Base-by-base conservation (phyloP, 2,888 invertebrate species). In the Scaeva pyrastri region DNA sequence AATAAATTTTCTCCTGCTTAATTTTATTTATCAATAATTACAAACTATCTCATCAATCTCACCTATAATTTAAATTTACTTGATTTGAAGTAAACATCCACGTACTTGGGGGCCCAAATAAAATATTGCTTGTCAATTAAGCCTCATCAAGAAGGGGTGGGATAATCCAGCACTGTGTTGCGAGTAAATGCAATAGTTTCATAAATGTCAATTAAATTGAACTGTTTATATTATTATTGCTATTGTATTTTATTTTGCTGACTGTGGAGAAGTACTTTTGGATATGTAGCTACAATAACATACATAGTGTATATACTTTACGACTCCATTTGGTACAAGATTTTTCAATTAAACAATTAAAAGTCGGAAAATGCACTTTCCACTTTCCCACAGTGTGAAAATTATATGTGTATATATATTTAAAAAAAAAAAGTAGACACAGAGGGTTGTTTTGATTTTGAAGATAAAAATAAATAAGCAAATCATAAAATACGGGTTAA, bases 121-220 rank as follows among this genome's bases (percentile, higher is more conserved):
- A 23, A 52, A 7, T 31, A 31, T 31, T 31, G n/a, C n/a, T 1
- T 52, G 23, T 3, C 23, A 26, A 7, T 8, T 52, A n/a, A 2
- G 7, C 23, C 23, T 52, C n/a, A 12, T n/a, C 31, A 8, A 8
- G 31, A 4, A 31, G 31, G 8, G 8, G 5, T 31, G n/a, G 21
- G 19, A 14, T 39, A 60, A 21, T 60, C 60, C 60, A 21, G 60
- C 60, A 39, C 60, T 41, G 60, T 4, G 3, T 19, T 60, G 58
- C 55, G 62, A 76, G 48, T 45, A 72, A 82, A 66, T 77, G 58
- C 77, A 82, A 74, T 83, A 83, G 72, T 60, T 66, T 48, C 80
- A 75, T 75, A 72, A 79, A 85, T 80, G 84, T 84, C 83, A 84
- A 84, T 84, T 84, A 66, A 84, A 79, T 84, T 84, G 83, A 84